Evolutionary conservation across 2,113 vertebrate genomes (phyloP).

Genomic region (Bucco capensis): DNA sequence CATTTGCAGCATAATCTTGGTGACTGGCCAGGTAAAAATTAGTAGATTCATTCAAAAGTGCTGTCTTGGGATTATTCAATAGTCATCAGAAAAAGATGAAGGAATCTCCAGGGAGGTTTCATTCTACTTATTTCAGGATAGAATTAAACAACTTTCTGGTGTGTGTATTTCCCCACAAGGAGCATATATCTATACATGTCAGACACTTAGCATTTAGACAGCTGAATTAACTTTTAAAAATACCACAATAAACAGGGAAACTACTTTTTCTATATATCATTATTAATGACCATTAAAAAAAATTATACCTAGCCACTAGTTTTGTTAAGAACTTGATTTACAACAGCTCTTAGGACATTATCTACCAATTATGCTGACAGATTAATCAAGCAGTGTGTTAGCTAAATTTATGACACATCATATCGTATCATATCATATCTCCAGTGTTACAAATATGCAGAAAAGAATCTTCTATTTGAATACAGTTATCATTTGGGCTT

Average conservation of each 20-base stretch:
- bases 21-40: neutral
- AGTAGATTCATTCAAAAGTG: neutral
- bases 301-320: neutral
- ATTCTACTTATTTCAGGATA: neutral
- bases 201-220: neutral
- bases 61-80: neutral
- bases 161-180: neutral
- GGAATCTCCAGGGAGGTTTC: neutral
- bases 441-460: neutral
- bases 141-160: neutral
- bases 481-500: neutral
- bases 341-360: neutral
- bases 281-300: neutral
- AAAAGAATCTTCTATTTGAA: neutral
- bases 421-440: neutral
- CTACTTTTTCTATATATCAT: neutral
- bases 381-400: neutral
- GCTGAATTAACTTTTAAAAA: neutral
- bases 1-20: neutral
- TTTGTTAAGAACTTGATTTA: constrained; percentile 15
- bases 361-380: neutral
- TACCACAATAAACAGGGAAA: neutral
- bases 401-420: neutral
- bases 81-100: neutral
- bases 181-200: neutral